Base-by-base conservation (phyloP, 1,140 invertebrate species). In the Macrobrachium rosenbergii region DNA sequence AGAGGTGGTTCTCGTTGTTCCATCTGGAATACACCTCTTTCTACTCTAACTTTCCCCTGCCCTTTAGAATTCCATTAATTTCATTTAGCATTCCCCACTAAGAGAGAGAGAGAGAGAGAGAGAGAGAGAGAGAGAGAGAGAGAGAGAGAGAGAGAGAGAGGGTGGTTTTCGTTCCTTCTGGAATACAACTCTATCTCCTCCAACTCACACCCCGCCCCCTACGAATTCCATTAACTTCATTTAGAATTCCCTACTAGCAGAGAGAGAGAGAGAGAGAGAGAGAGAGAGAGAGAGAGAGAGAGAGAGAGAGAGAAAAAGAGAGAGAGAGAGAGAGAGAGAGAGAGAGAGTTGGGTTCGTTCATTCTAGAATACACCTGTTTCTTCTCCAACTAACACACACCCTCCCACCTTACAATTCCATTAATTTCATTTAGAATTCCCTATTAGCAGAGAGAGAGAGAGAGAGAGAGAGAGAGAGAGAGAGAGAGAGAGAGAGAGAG, bases 321-420 rank as follows among this genome's bases (percentile, higher is more conserved):
- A 17, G 69, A 73, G 69, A 73, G 69, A 21, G 21, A 73, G 69
- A 73, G 69, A 73, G 69, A 73, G 69, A 73, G 21, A 21, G 14
- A 12, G 14, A 37, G 21, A 23, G 21, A 37, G 14, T n/a, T n/a
- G n/a, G 8, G 8, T 16, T 14, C 21, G 69, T 37, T 73, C 69
- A 2, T 37, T 23, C 21, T 73, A 3, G 28, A 37, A 5, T 12
- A n/a, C 14, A 3, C 2, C 37, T 21, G 3, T 37, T 12, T 14
- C 21, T 73, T 7, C 69, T 37, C 8, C 14, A n/a, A 73, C 14
- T 7, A 2, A 73, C 37, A 23, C 69, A 2, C 69, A 16, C 69
- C 69, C 37, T 37, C 69, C 69, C n/a, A n/a, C 37, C 21, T 37
- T 73, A 23, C 3, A 12, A 73, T 23, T 8, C 21, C 28, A 37